Percentiles rank a stretch among this genome's conserved stretches.
phyloP scores from a whole-genome alignment of 1,140 invertebrate genomes.

The Chironomus tepperi region DNA sequence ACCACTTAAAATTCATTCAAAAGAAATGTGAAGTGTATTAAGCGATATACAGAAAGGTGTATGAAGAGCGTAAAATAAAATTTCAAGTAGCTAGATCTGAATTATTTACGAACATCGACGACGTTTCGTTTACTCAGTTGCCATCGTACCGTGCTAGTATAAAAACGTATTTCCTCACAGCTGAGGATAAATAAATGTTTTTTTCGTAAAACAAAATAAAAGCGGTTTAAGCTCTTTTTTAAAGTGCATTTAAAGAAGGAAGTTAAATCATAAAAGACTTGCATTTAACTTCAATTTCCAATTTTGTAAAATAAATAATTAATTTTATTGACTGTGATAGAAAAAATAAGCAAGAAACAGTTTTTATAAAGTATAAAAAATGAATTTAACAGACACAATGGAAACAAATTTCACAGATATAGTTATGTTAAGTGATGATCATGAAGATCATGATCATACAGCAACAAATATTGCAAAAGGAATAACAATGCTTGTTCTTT shows the following conservation, averaged over 20 bases:
- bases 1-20: slow-evolving; percentile 2
- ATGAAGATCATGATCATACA: slow-evolving; percentile 34
- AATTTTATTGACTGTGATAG: no score
- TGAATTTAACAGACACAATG: background rate
- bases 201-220: background rate
- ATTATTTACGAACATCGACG: background rate
- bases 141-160: background rate
- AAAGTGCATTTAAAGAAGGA: no score
- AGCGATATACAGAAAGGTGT: background rate
- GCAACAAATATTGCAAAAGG: slow-evolving; percentile 52
- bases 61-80: background rate
- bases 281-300: no score
- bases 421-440: background rate
- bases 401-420: background rate
- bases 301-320: no score
- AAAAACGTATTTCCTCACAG: background rate
- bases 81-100: background rate
- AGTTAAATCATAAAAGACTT: no score
- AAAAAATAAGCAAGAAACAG: no score
- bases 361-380: background rate
- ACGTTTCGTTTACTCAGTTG: background rate
- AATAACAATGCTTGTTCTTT: slow-evolving; percentile 61
- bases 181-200: background rate
- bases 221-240: no score
- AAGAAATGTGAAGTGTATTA: background rate